Conservation (phyloP, 1,140 invertebrate species). For the Sitophilus oryzae region DNA sequence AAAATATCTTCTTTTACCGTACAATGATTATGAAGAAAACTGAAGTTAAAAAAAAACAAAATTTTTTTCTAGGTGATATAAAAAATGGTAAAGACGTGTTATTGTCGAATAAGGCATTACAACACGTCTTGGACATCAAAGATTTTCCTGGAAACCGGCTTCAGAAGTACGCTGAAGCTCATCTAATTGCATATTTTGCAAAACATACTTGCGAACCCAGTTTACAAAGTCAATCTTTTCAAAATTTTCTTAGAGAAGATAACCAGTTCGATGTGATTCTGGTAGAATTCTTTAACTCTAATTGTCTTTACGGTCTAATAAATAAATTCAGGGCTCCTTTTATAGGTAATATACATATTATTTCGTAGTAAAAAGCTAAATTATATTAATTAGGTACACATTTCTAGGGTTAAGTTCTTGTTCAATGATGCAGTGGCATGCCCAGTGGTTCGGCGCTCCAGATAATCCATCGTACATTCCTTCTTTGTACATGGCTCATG, state of each 20-base stretch:
- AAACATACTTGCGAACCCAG: constrained; percentile 15
- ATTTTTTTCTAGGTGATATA: not conserved
- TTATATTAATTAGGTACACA: no score
- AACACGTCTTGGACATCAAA: constrained; percentile 10
- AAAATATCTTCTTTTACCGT: no score
- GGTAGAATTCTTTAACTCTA: constrained; percentile 61
- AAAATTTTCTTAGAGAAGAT: constrained; percentile 36
- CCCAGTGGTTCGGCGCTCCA: constrained; percentile 51
- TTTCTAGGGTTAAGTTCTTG: constrained; percentile 44
- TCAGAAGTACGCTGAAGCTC: not conserved
- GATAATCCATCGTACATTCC: constrained; percentile 53
- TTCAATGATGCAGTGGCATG: constrained; percentile 55
- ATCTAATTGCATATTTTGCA: constrained; percentile 11
- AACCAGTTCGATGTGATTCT: constrained; percentile 56
- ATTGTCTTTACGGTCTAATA: constrained; percentile 59
- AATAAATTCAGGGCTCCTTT: constrained; percentile 57
- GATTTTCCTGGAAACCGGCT: not conserved
- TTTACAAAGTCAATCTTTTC: constrained; percentile 17
- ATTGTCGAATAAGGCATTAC: not conserved
- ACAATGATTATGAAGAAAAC: no score
- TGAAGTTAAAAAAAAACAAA: not conserved
- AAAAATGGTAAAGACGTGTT: not conserved
- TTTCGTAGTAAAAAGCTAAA: no score
- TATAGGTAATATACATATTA: constrained; percentile 46
- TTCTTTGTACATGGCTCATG: constrained; percentile 49